Percentiles rank a stretch among this genome's conserved stretches.
These are phyloP conservation scores for Heliangelus exortis DNA, from an alignment of 2,797 vertebrate species.

Conservation along the genomic window DNA sequence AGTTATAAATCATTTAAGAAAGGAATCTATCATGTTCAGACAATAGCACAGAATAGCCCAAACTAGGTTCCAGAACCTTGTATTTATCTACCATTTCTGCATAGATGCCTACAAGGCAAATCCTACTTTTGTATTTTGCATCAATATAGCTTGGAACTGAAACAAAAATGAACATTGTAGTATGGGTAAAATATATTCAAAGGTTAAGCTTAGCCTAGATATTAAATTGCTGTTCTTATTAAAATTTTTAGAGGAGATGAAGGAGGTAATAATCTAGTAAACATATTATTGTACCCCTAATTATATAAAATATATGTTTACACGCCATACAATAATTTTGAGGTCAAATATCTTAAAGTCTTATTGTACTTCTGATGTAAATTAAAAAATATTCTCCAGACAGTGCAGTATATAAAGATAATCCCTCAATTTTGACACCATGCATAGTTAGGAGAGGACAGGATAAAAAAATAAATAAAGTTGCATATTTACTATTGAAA, in stretches of 20 bases:
- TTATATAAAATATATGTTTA: not conserved
- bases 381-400: not conserved
- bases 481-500: not conserved
- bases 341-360: not conserved
- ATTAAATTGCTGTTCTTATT: not conserved
- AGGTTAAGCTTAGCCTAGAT: not conserved
- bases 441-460: accelerated
- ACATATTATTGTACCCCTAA: not conserved
- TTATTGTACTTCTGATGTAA: not conserved
- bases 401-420: not conserved
- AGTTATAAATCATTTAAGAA: slow-evolving; percentile 55
- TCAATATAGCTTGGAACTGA: not conserved
- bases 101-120: not conserved
- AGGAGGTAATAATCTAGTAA: not conserved
- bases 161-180: not conserved
- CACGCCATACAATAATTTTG: not conserved
- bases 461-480: not conserved
- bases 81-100: not conserved
- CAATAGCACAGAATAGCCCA: not conserved
- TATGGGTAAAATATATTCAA: not conserved
- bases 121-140: not conserved
- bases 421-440: not conserved
- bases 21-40: not conserved
- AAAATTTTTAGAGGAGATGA: not conserved
- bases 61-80: not conserved